Evolutionary conservation across 2,113 vertebrate genomes (phyloP).

Genomic region (Aythya baeri): DNA sequence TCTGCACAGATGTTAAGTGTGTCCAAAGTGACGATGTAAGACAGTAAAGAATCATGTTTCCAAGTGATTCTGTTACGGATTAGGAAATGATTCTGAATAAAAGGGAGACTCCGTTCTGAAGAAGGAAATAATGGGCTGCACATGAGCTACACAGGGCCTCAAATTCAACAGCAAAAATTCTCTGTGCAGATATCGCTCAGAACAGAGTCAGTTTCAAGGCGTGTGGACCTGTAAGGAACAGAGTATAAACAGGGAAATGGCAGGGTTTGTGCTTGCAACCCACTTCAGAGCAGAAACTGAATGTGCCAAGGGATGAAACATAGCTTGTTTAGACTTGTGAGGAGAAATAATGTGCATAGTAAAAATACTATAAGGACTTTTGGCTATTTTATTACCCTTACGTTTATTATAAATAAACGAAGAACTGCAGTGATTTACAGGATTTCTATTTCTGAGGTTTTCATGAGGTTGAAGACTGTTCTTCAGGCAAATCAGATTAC

Average conservation of each 20-base stretch:
- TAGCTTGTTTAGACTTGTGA: background rate
- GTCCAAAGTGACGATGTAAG: background rate
- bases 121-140: background rate
- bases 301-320: background rate
- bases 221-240: background rate
- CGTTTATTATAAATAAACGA: background rate
- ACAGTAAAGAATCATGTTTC: background rate
- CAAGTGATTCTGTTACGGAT: background rate
- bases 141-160: background rate
- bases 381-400: background rate
- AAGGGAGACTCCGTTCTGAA: background rate
- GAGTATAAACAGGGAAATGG: background rate
- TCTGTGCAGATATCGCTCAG: background rate
- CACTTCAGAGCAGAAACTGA: background rate
- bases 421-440: background rate
- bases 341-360: background rate
- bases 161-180: background rate
- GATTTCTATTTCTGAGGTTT: slow-evolving; percentile 29
- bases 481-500: slow-evolving; percentile 4
- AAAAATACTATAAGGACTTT: background rate
- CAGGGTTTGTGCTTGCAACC: background rate
- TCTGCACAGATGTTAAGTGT: background rate
- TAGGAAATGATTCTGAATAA: background rate
- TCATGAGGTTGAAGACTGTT: background rate
- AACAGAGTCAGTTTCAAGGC: background rate